Conservation (phyloP, 2,797 vertebrate genomes). For the Antrozous pallidus region DNA sequence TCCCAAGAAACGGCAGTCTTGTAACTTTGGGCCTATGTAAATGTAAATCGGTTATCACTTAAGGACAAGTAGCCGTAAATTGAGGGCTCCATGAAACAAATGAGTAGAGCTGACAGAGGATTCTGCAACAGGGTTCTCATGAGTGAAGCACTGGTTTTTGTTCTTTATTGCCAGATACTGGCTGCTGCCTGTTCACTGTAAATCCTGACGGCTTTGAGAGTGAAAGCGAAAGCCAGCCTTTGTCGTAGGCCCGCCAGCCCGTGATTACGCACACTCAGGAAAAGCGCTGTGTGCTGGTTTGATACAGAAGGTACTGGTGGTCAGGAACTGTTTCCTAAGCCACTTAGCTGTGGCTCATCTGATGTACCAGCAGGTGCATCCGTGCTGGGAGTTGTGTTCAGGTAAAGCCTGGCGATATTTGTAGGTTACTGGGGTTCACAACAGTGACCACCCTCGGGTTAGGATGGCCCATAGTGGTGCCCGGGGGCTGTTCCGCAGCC, state of each 20-base stretch:
- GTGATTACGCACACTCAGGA: background rate
- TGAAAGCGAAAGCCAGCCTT: conserved; percentile 11
- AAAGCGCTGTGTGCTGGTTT: background rate
- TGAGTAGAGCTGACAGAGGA: background rate
- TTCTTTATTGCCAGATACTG: conserved; percentile 18
- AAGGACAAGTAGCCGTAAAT: background rate
- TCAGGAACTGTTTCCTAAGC: background rate
- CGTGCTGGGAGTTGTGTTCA: background rate
- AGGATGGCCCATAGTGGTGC: background rate
- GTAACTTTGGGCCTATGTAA: background rate
- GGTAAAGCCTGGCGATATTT: background rate
- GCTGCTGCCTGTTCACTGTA: conserved; percentile 35
- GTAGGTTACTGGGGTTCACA: background rate
- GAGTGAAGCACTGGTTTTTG: conserved; percentile 8
- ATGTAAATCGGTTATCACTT: background rate
- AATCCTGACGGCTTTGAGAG: conserved; percentile 17
- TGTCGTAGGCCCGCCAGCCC: background rate
- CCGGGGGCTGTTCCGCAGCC: background rate
- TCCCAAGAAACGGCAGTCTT: background rate
- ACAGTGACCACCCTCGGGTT: fast-evolving
- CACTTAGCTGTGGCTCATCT: background rate
- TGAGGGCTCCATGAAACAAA: background rate
- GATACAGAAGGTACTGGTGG: background rate
- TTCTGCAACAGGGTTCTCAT: background rate
- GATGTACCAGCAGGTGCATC: background rate